Conservation (phyloP, 2,113 vertebrate species). For the Phrynocephalus versicolor region DNA sequence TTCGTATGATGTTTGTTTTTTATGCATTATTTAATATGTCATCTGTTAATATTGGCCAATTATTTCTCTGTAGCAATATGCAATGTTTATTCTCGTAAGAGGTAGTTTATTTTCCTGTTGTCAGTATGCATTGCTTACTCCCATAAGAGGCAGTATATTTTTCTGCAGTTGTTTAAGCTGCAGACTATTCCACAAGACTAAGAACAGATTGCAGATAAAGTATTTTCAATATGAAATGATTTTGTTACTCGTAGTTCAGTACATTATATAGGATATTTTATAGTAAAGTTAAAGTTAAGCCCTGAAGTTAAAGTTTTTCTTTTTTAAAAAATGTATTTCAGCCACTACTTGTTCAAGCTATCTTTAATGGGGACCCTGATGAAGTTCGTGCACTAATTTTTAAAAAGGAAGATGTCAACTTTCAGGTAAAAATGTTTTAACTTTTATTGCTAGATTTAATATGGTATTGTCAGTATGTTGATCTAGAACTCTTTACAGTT, state of each 20-base stretch:
- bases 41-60: not conserved
- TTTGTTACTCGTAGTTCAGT: not conserved
- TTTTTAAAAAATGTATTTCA: slow-evolving; percentile 76
- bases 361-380: slow-evolving; percentile 98
- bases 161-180: not conserved
- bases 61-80: not conserved
- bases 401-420: slow-evolving; percentile 99
- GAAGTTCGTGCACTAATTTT: slow-evolving; percentile 98
- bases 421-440: slow-evolving; percentile 84
- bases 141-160: not conserved
- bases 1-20: not conserved
- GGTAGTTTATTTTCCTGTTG: not conserved
- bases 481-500: slow-evolving; percentile 2
- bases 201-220: not conserved
- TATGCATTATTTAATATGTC: not conserved
- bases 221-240: not conserved
- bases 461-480: slow-evolving; percentile 11
- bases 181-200: not conserved
- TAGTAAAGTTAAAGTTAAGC: not conserved
- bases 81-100: not conserved
- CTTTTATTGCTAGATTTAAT: slow-evolving; percentile 1
- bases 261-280: not conserved
- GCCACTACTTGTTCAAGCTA: slow-evolving; percentile 98
- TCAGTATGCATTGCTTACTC: not conserved
- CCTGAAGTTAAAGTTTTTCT: slow-evolving; percentile 37